A percentile compares a stretch with the other conserved stretches of the same genome.
These are phyloP conservation scores for Idaea aversata DNA, from an alignment of 2,888 invertebrate genomes.

Conservation along the genomic window DNA sequence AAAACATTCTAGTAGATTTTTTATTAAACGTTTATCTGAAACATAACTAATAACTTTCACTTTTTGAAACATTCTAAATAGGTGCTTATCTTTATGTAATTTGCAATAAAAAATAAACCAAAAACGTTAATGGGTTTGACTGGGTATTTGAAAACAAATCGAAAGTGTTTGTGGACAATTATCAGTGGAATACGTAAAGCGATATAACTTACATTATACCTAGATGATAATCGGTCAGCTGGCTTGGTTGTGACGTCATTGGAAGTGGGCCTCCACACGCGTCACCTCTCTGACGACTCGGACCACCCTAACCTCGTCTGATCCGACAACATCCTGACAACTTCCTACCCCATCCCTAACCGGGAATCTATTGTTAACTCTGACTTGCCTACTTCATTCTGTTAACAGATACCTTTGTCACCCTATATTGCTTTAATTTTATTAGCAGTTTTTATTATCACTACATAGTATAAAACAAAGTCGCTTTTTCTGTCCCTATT, in stretches of 20 bases:
- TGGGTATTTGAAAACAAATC: not conserved
- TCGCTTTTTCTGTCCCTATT: too few species aligned
- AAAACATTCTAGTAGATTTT: not conserved
- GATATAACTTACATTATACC: conserved; percentile 20
- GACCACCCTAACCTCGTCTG: conserved; percentile 36
- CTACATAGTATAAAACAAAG: too few species aligned
- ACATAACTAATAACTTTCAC: not conserved
- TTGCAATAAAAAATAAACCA: not conserved
- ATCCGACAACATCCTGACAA: conserved; percentile 31
- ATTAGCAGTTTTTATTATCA: conserved; percentile 16
- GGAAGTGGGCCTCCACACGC: conserved; percentile 47
- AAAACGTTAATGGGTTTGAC: conserved; percentile 9
- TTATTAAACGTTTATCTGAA: not conserved
- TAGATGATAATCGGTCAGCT: conserved; percentile 49
- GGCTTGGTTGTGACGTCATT: conserved; percentile 57
- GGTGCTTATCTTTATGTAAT: not conserved
- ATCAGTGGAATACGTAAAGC: not conserved
- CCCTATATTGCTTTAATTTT: conserved; percentile 1
- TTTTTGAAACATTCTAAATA: conserved; percentile 1
- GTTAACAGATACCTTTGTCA: not conserved
- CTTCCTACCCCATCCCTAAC: conserved; percentile 27
- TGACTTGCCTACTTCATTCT: not conserved
- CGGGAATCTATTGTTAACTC: conserved; percentile 25
- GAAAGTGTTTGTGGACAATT: not conserved
- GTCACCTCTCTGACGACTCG: conserved; percentile 48